Percentiles rank a stretch among this genome's conserved stretches.
Conservation (phyloP, 2,797 vertebrate genomes). For the Orientallactaga sibirica region DNA sequence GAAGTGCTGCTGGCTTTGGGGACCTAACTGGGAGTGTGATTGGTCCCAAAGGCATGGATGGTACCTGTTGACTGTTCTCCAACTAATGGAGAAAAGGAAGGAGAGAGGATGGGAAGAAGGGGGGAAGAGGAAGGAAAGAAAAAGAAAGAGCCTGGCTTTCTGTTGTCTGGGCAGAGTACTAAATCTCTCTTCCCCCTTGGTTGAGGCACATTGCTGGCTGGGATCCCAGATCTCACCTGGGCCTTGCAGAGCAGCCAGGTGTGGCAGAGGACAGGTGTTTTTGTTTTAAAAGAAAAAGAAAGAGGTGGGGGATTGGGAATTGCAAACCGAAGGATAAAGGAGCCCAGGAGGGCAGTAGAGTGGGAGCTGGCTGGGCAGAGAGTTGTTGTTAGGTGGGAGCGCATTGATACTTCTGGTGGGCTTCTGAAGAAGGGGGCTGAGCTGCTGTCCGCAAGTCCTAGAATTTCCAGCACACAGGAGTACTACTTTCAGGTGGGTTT, state of each 20-base stretch:
- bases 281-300: slow-evolving; percentile 3
- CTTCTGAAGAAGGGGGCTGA: rapidly evolving
- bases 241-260: background rate
- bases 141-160: background rate
- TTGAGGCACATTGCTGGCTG: background rate
- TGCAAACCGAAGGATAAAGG: background rate
- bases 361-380: background rate
- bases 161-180: background rate
- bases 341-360: background rate
- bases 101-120: background rate
- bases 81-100: background rate
- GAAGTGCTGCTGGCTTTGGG: too few species aligned
- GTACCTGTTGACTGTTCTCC: background rate
- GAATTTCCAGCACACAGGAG: background rate
- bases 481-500: slow-evolving; percentile 13
- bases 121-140: background rate
- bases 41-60: background rate
- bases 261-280: background rate
- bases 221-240: background rate
- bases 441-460: background rate
- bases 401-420: too few species aligned
- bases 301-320: background rate
- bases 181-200: background rate
- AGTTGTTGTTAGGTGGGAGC: background rate
- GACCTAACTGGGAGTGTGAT: too few species aligned